Percentiles rank a stretch among this genome's conserved stretches.
Conservation (phyloP, 2,113 vertebrate species). For the Bungarus multicinctus region DNA sequence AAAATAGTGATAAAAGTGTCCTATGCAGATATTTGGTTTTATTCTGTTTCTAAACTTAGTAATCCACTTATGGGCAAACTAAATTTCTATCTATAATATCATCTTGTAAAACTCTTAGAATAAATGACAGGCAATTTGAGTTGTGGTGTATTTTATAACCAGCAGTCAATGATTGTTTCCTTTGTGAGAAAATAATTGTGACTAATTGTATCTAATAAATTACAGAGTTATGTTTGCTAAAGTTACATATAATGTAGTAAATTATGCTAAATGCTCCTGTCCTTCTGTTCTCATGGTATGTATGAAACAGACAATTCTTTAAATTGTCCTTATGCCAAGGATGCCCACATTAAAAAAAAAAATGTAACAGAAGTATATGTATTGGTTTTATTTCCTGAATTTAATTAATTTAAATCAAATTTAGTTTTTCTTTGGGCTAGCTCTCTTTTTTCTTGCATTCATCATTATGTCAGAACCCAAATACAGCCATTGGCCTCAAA, state of each 20-base stretch:
- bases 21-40: not conserved
- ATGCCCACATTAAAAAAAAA: not conserved
- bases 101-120: not conserved
- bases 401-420: not conserved
- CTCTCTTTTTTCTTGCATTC: not conserved
- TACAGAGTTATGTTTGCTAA: not conserved
- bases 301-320: not conserved
- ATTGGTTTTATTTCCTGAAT: not conserved
- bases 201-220: not conserved
- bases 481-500: not conserved
- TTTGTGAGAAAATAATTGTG: not conserved
- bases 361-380: not conserved
- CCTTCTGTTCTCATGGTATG: not conserved
- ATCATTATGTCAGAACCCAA: not conserved
- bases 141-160: not conserved
- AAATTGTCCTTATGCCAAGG: not conserved
- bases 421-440: not conserved
- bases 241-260: not conserved
- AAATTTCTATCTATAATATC: not conserved
- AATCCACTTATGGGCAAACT: not conserved
- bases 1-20: not conserved
- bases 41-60: slow-evolving; percentile 1
- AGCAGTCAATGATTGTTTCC: not conserved
- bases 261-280: not conserved
- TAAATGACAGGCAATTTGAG: slow-evolving; percentile 11